Base-by-base conservation (phyloP, 2,888 invertebrate genomes). In the Sesamia inferens region DNA sequence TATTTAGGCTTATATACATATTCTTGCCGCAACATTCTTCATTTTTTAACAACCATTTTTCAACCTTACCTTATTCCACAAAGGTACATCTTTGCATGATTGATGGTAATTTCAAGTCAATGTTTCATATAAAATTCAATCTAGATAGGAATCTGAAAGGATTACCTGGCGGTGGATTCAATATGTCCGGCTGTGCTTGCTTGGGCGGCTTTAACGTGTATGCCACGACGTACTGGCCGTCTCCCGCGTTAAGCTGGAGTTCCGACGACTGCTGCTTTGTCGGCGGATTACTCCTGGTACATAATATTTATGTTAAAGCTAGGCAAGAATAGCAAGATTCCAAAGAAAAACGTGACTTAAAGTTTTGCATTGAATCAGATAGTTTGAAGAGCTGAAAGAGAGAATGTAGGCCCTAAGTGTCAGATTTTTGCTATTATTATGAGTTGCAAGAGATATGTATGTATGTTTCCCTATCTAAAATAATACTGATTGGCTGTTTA, bases 211-310 rank as follows among this genome's bases (percentile, higher is more conserved):
- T 98, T 79, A 98, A 93, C 6, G 98, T 98, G 88, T 98, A 98
- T 14, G 98, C 98, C 31, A 98, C 98, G 72, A 98, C 98, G 90
- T 98, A 98, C 79, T 98, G 97, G 84, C 98, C 98, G 89, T 98
- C 98, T 2, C 98, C 98, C 24, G 98, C 97, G 83, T 98, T 98
- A 67, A 98, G 87, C 72, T 96, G 96, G 13, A 96, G 86, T 79
- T 95, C 96, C 5, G 95, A 92, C 0, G 95, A 91, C 42, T 94
- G 94, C 71, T 94, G 94, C 76, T 94, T 94, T 19, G 89, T 88
- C n/a, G 92, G 93, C n/a, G 91, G 88, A 68, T 83, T 87, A 39
- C 83, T 86, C 75, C 93, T 93, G 71, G 14, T 69, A 74, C 11
- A 71, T 61, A 51, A 14, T 59, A 64, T 22, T 55, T 19, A 48